Percentiles rank a stretch among this genome's conserved stretches.
Evolutionary conservation across 2,113 vertebrate species (phyloP).

Genomic region (Pygathrix nemaeus): DNA sequence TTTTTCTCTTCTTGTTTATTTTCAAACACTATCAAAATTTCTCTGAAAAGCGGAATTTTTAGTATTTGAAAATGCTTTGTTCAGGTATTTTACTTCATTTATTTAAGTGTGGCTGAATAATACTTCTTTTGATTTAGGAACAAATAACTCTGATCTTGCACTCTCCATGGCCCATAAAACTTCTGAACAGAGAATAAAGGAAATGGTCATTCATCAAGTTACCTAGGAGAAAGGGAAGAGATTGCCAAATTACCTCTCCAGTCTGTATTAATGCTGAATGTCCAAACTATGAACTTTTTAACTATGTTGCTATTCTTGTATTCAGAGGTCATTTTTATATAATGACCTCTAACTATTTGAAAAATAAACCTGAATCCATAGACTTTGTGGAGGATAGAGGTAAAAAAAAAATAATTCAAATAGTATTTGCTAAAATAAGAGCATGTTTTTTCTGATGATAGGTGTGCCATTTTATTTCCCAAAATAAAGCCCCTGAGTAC

Average conservation of each 20-base stretch:
- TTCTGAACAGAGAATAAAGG: constrained; percentile 57
- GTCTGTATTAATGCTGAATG: background rate
- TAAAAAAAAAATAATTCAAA: constrained; percentile 50
- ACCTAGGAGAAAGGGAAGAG: constrained; percentile 23
- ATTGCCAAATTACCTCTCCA: constrained; percentile 35
- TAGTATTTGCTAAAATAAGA: constrained; percentile 54
- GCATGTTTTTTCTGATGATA: constrained; percentile 29
- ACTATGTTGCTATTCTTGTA: constrained; percentile 53
- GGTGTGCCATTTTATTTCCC: background rate
- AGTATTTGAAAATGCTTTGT: constrained; percentile 63
- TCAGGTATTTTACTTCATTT: constrained; percentile 57
- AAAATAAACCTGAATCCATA: constrained; percentile 47
- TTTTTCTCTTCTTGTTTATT: constrained; percentile 43
- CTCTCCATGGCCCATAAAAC: constrained; percentile 54
- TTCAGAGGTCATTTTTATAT: constrained; percentile 54
- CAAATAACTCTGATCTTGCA: constrained; percentile 60
- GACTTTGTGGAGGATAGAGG: background rate
- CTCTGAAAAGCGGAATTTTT: constrained; percentile 38
- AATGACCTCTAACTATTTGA: constrained; percentile 40
- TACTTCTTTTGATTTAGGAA: constrained; percentile 9
- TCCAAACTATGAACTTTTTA: constrained; percentile 49
- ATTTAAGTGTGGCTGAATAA: constrained; percentile 46
- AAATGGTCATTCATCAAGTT: constrained; percentile 65
- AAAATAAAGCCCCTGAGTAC: background rate
- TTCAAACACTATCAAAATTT: constrained; percentile 63